These are phyloP conservation scores for Formica aserva DNA, from an alignment of 2,888 invertebrate genomes.

Conservation along the genomic window DNA sequence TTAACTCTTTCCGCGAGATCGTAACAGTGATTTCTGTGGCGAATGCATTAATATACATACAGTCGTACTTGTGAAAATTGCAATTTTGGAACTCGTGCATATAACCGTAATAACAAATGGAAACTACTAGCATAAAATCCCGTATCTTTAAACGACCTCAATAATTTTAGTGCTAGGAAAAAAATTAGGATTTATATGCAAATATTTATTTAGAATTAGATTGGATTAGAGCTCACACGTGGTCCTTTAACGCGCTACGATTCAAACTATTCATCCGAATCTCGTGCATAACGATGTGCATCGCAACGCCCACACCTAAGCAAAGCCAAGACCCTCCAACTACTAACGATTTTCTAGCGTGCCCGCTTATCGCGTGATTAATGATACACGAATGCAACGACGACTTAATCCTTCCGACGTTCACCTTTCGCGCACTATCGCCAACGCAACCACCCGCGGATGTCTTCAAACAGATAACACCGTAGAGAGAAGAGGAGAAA, in stretches of 20 bases:
- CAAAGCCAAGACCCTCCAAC: conserved; percentile 42
- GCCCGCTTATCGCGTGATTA: conserved; percentile 77
- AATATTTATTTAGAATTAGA: neutral
- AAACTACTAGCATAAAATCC: neutral
- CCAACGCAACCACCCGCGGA: conserved; percentile 52
- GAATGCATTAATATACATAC: neutral
- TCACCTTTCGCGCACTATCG: conserved; percentile 49
- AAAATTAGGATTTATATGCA: neutral
- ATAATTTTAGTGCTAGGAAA: neutral
- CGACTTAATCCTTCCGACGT: conserved; percentile 79
- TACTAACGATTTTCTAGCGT: conserved; percentile 74
- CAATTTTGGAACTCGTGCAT: neutral
- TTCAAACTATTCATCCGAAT: conserved; percentile 48
- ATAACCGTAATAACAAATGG: neutral
- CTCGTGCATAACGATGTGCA: neutral
- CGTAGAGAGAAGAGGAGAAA: neutral
- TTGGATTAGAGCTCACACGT: neutral
- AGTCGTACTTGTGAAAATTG: neutral
- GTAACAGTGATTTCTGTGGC: neutral
- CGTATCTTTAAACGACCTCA: neutral
- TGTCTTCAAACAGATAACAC: conserved; percentile 50
- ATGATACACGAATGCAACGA: conserved; percentile 75
- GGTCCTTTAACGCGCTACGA: neutral
- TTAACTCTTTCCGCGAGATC: neutral
- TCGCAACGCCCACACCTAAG: conserved; percentile 66